Evolutionary conservation across 1,140 invertebrate genomes (phyloP).

Genomic region (Tachypleus tridentatus): DNA sequence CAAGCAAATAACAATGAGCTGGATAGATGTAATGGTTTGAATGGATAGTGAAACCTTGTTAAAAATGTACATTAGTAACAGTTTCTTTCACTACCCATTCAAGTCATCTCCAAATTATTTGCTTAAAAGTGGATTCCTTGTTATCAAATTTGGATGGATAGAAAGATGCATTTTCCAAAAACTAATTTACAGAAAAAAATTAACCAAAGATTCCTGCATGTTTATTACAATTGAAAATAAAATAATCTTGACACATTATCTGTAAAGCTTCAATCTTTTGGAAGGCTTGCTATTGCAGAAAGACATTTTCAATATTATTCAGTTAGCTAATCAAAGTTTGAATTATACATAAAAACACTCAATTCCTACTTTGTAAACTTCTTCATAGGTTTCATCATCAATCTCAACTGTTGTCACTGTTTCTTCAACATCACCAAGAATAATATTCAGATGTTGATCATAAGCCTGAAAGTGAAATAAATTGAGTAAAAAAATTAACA

Average conservation of each 20-base stretch:
- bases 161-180: too few relatives aligned
- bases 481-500: too few relatives aligned
- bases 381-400: constrained; percentile 98
- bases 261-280: not conserved
- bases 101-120: too few relatives aligned
- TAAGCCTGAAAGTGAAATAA: constrained; percentile 58
- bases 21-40: too few relatives aligned
- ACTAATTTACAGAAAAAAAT: not conserved
- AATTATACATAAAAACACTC: not conserved
- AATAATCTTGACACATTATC: not conserved
- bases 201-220: not conserved
- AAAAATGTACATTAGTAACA: too few relatives aligned
- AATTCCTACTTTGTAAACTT: constrained; percentile 67
- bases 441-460: constrained; percentile 99
- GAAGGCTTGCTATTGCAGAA: not conserved
- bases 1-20: too few relatives aligned
- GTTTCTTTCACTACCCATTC: too few relatives aligned
- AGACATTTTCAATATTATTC: too few relatives aligned
- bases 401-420: constrained; percentile 96
- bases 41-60: too few relatives aligned
- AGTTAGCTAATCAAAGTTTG: not conserved
- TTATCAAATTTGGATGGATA: too few relatives aligned
- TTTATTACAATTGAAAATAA: not conserved
- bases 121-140: too few relatives aligned
- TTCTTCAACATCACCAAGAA: constrained; percentile 95